These are phyloP conservation scores for Acrossocheilus fasciatus DNA, from an alignment of 2,797 vertebrate species.

Conservation along the genomic window DNA sequence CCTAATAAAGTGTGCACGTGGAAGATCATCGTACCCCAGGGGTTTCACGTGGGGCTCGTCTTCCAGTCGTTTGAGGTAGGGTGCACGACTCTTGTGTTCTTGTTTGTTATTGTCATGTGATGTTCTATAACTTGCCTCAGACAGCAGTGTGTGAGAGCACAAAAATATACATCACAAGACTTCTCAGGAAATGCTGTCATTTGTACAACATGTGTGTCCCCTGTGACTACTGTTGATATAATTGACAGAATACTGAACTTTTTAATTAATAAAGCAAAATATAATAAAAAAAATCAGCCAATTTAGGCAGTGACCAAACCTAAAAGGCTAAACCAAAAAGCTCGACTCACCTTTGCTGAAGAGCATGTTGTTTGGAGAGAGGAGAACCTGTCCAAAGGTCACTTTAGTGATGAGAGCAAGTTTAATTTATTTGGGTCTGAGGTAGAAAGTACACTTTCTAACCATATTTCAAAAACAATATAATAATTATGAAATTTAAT, in stretches of 20 bases:
- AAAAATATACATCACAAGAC: not conserved
- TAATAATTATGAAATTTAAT: too few relatives aligned
- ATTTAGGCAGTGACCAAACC: too few relatives aligned
- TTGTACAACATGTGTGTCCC: not conserved
- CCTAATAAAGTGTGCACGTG: conserved; percentile 95
- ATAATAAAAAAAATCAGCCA: not conserved
- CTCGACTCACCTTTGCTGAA: too few relatives aligned
- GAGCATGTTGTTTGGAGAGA: too few relatives aligned
- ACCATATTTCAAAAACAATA: too few relatives aligned
- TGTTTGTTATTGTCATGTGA: conserved; percentile 5
- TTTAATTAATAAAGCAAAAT: not conserved
- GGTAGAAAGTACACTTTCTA: too few relatives aligned
- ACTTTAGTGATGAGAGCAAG: too few relatives aligned
- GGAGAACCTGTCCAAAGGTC: too few relatives aligned
- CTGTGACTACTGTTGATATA: not conserved
- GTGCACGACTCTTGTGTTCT: not conserved
- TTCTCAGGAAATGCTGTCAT: too few relatives aligned
- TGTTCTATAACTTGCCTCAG: conserved; percentile 11
- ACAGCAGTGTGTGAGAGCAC: not conserved
- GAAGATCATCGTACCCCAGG: conserved; percentile 92
- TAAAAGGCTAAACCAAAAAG: too few relatives aligned
- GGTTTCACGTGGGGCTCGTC: conserved; percentile 92
- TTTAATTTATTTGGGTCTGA: too few relatives aligned
- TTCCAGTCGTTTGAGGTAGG: conserved; percentile 98
- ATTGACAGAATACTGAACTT: not conserved